Evolutionary conservation across 1,140 invertebrate genomes (phyloP), one percentile per base, ranked within the genome.

Genomic region (Nasonia vitripennis): DNA sequence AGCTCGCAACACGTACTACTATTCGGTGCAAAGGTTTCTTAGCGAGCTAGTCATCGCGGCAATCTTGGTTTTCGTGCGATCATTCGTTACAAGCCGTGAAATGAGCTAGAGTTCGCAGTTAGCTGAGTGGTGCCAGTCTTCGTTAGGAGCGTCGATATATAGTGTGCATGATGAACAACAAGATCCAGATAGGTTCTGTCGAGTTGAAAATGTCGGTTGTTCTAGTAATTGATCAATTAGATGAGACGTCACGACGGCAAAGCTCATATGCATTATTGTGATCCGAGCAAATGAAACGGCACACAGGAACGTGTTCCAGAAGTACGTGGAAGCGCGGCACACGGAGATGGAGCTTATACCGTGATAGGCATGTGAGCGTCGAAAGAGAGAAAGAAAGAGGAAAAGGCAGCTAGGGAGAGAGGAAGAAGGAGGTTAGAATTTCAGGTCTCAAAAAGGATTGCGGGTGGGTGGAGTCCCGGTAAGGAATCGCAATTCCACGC

Each of bases 401-500:
- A 68, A 1, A 9, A 31, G 4, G 10, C 14, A 10, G 51, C 4
- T 45, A 20, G 34, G 14, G 5, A 17, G 31, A 11, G 6, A 27
- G 17, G 34, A 41, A 75, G 73, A 75, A 41, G 20, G 17, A 34
- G 31, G 34, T 41, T 41, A 75, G 31, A 75, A 75, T 75, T 71
- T 71, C 68, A 34, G 68, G 68, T 71, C 68, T 71, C 27, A 55
- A 55, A 55, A 55, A 55, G 17, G 51, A 55, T 55, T 55, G 51
- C 11, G 51, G 48, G 48, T 17, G 48, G 55, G 17, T 17, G 17
- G 55, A 17, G 17, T 62, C 17, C 55, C 14, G 20, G 20, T 7
- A 20, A 62, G 17, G 55, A 75, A 75, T 81, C 51, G 84, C 86
- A 41, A 86, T 83, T 37, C 84, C 34, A 78, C 62, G 27, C 31